phyloP scores from a whole-genome alignment of 2,113 vertebrate species.

The Turnix velox region DNA sequence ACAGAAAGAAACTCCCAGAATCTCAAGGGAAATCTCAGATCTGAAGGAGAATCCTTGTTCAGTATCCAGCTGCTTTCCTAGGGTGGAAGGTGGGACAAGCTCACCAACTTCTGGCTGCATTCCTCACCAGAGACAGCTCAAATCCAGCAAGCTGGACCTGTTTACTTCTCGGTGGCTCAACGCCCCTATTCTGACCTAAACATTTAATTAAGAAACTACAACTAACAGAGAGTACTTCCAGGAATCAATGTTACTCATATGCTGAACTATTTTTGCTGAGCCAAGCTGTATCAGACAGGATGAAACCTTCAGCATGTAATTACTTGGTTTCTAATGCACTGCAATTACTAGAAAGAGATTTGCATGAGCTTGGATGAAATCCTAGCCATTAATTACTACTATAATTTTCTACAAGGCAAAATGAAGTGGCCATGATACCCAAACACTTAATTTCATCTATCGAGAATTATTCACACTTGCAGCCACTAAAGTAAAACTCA shows the following conservation, averaged over 20 bases:
- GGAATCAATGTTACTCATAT: background rate
- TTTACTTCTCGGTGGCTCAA: background rate
- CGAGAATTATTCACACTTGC: background rate
- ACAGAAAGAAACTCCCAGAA: background rate
- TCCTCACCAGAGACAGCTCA: background rate
- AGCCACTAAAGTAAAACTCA: background rate
- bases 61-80: background rate
- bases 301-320: background rate
- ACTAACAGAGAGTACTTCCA: background rate
- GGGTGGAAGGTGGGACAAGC: background rate
- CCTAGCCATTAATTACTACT: background rate
- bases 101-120: background rate
- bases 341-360: background rate
- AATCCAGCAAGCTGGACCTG: background rate
- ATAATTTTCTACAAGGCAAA: background rate
- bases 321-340: background rate
- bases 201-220: background rate
- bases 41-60: background rate
- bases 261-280: background rate
- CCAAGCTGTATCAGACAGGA: background rate
- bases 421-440: background rate
- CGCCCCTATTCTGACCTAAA: background rate
- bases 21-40: background rate
- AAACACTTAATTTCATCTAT: background rate
- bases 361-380: background rate